Base-by-base conservation (phyloP, 1,140 invertebrate species). In the Zaprionus tsacasi region DNA sequence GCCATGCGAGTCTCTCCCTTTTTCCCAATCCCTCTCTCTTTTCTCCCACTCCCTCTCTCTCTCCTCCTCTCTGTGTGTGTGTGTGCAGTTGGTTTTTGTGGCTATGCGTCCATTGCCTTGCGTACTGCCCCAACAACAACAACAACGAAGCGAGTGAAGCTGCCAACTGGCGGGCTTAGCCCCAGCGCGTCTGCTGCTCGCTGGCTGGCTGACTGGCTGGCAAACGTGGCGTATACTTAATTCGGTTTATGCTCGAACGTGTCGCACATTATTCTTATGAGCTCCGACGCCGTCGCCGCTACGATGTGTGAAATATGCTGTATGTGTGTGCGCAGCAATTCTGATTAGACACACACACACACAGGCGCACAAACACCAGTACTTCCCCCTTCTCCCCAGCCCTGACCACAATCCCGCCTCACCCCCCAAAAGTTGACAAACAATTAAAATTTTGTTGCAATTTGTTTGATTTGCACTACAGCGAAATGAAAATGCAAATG, bases 161-260 rank as follows among this genome's bases (percentile, higher is more conserved):
- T 40, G 35, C n/a, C 38, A 50, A 21, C 25, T 50, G 30, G n/a
- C 61, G 38, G 61, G 63, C 55, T 54, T 36, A 50, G 40, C 30
- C 36, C 25, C 35, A 38, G 35, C n/a, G 65, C 35, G 64, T 59
- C 67, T 63, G 10, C 71, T 76, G 58, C 65, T 73, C 68, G 50
- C 71, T 68, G 45, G 64, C 68, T 72, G 71, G 55, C 70, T 79
- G 77, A 35, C 58, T 79, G 72, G 50, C 68, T 82, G 83, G 83
- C 83, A 80, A 87, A 88, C 81, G 83, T 86, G 83, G 83, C 85
- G 83, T 88, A 88, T 89, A 88, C 83, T 88, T 88, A 88, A 88
- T 88, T 88, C 83, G 85, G 80, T 88, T 88, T 88, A 88, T 88
- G 83, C 85, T 77, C 74, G 83, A 88, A 88, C 83, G 83, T 88